These are phyloP conservation scores for Tigriopus californicus DNA, from an alignment of 2,888 invertebrate species.

Conservation along the genomic window DNA sequence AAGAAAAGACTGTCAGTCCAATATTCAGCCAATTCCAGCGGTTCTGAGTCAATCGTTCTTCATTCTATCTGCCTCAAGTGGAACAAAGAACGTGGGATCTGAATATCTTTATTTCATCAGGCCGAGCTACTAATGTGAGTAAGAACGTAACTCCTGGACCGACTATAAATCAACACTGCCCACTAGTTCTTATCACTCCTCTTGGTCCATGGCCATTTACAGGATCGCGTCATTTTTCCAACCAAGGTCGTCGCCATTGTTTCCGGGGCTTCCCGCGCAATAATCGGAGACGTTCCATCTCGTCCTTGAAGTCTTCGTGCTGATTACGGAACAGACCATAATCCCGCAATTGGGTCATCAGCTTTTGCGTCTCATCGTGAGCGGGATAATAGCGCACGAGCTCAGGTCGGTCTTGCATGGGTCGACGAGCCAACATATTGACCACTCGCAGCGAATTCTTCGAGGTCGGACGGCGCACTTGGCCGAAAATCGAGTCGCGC, in stretches of 20 bases:
- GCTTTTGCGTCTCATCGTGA: conserved; percentile 48
- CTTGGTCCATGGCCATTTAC: too few species aligned
- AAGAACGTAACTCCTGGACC: too few species aligned
- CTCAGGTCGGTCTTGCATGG: conserved; percentile 48
- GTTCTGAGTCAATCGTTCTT: too few species aligned
- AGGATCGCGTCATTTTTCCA: too few species aligned
- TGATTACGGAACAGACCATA: conserved; percentile 39
- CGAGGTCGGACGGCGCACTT: conserved; percentile 52
- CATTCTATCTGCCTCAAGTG: too few species aligned
- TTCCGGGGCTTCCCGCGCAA: conserved; percentile 45
- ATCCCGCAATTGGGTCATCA: conserved; percentile 48
- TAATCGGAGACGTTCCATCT: conserved; percentile 53
- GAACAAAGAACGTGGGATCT: background rate
- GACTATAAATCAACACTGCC: too few species aligned
- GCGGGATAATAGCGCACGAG: conserved; percentile 69
- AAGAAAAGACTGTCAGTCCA: too few species aligned
- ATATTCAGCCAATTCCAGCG: too few species aligned
- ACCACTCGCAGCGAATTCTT: conserved; percentile 52
- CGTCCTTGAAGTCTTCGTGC: conserved; percentile 71
- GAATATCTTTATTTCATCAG: background rate
- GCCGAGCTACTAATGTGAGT: background rate
- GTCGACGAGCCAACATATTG: conserved; percentile 51
- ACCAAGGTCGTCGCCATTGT: too few species aligned
- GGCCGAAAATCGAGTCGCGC: conserved; percentile 71
- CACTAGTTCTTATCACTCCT: too few species aligned